These are phyloP conservation scores for Bombus confusus DNA, from an alignment of 1,140 invertebrate genomes.

Conservation along the genomic window DNA sequence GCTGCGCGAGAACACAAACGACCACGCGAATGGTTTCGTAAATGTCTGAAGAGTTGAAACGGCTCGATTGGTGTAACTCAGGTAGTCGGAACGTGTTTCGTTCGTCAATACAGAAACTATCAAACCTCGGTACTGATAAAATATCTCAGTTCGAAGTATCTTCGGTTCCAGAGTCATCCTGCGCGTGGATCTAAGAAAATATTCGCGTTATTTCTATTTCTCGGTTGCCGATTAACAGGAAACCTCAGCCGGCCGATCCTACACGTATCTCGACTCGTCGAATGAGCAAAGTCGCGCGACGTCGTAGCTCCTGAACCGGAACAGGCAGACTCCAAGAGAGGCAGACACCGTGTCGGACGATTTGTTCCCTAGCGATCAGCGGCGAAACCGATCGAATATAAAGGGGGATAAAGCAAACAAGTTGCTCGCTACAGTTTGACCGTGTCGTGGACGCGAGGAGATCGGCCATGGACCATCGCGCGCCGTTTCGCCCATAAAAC, in stretches of 20 bases:
- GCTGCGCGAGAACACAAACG: neutral
- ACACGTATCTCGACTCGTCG: neutral
- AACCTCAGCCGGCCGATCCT: neutral
- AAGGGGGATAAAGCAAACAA: constrained; percentile 72
- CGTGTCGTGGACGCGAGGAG: constrained; percentile 43
- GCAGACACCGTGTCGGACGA: constrained; percentile 31
- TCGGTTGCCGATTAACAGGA: no score
- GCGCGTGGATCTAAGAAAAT: no score
- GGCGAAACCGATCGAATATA: constrained; percentile 58
- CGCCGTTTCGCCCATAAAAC: constrained; percentile 78
- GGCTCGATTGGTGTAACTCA: neutral
- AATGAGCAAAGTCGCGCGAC: neutral
- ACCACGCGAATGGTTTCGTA: neutral
- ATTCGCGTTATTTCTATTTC: no score
- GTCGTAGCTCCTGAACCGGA: neutral
- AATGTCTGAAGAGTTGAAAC: neutral
- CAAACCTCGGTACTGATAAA: no score
- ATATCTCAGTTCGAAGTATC: no score
- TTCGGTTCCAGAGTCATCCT: no score
- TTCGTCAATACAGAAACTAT: no score
- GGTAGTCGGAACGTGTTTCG: neutral
- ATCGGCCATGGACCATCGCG: constrained; percentile 66
- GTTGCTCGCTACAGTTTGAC: constrained; percentile 77
- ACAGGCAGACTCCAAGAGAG: no score
- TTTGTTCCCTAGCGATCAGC: constrained; percentile 37